Base-by-base conservation (phyloP, 2,113 vertebrate genomes). In the Xiphophorus couchianus region DNA sequence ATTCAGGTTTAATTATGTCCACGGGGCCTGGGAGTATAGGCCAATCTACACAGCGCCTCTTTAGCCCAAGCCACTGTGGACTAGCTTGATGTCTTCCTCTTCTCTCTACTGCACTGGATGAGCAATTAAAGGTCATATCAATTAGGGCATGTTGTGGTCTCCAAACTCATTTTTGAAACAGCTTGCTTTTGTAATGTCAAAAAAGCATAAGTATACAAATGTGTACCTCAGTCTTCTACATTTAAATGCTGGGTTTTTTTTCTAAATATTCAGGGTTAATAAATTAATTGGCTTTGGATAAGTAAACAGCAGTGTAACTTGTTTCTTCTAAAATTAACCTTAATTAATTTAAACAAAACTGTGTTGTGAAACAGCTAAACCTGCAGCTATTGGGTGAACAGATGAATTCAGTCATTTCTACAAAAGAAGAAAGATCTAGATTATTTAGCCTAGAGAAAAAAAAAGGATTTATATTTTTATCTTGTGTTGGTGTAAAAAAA, bases 121-220 rank as follows among this genome's bases (percentile, higher is more conserved):
- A 93, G 91, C 94, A 94, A 94, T 94, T 94, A 95, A 94, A 95
- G 94, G 95, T 94, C 94, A 95, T 92, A 94, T 95, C 93, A 95
- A 95, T 95, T 95, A 95, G 93, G 91, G 92, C 90, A 90, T 92
- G 90, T 92, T 94, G 92, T 90, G 92, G 91, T 95, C 94, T 94
- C 94, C 84, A 90, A 91, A 93, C 93, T 94, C 93, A 89, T 94
- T 94, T 58, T 87, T 91, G 79, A 90, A 94, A 90, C 92, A 94
- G 93, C 93, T 93, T 92, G 90, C 91, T 91, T 73, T 84, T 83
- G 87, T 90, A 85, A 87, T 78, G 62, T 90, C 79, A 78, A 84
- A 83, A 85, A 84, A 78, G 91, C 17, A 80, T 82, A 88, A 74
- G 82, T 83, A 73, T 83, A 87, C 88, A 75, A 89, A 90, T 81